These are phyloP conservation scores for Philhelius pedissequus DNA, from an alignment of 2,888 invertebrate genomes.

Conservation along the genomic window DNA sequence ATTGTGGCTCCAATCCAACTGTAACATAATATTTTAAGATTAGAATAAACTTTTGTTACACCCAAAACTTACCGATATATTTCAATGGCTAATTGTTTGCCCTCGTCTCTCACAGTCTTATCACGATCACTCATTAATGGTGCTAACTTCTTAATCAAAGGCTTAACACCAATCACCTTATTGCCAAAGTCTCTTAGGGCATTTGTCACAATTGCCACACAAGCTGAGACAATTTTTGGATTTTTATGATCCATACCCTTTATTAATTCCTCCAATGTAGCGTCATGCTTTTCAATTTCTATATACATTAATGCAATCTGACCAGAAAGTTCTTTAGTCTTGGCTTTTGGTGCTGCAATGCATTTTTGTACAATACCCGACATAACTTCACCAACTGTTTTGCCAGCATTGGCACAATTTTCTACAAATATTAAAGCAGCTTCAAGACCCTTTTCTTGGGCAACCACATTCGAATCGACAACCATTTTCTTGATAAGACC, in stretches of 20 bases:
- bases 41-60: neutral
- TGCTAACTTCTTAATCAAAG: conserved; percentile 92
- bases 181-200: conserved; percentile 94
- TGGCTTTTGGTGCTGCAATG: conserved; percentile 93
- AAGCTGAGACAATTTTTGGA: conserved; percentile 95
- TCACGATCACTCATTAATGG: conserved; percentile 93
- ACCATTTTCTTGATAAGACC: conserved; percentile 97
- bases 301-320: conserved; percentile 96
- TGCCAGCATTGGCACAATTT: conserved; percentile 92
- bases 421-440: conserved; percentile 94
- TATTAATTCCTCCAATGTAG: conserved; percentile 92
- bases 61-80: conserved; percentile 85
- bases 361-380: conserved; percentile 94
- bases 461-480: conserved; percentile 94
- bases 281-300: conserved; percentile 96
- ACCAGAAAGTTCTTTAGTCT: conserved; percentile 93
- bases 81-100: conserved; percentile 93
- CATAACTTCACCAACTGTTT: conserved; percentile 94
- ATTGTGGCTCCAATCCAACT: conserved; percentile 92
- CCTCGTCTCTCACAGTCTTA: conserved; percentile 94
- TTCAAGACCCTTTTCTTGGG: conserved; percentile 97
- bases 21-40: conserved; percentile 47
- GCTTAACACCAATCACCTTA: conserved; percentile 93
- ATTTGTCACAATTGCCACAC: conserved; percentile 86
- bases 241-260: conserved; percentile 98